Evolutionary conservation across 1,140 invertebrate species (phyloP), one percentile per base, ranked within the genome.

Genomic region (Drosophila pseudoobscura): DNA sequence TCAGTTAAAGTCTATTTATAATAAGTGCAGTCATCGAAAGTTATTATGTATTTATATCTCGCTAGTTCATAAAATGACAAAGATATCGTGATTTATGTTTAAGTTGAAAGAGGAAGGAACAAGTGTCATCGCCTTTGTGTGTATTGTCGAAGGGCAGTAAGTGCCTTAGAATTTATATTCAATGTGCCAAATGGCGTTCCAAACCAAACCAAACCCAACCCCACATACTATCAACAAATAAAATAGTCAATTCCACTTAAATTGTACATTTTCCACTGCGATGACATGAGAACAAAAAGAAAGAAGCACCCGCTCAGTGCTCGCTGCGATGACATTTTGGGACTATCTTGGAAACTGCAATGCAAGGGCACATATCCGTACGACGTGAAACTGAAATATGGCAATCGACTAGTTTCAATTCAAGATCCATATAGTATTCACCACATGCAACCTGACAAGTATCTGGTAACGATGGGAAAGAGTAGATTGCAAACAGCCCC

Each of bases 1-100:
- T 73, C 78, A 78, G 45, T 44, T 72, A 63, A 64, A 70, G 53
- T 29, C 35, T 76, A 20, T 20, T 20, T 20, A 63, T 47, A 35
- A 9, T 82, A 82, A 75, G 75, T 68, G 82, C 82, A 87, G 78
- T 64, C 62, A 63, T 76, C 57, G 11, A 68, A 82, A 73, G 57
- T 83, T 88, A 80, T 78, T 83, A 83, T 87, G 66, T 88, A 88
- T 83, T 83, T 83, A 83, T 83, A 78, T 88, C 79, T 88, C 83
- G 75, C 58, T 88, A 88, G 83, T 83, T 62, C 62, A 65, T 83
- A 79, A 39, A 39, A 76, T 79, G 71, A 83, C 71, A 88, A 88
- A 88, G 68, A 88, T 88, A 88, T 88, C 83, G 83, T 88, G 83
- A 88, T 88, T 62, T 88, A 88, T 47, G 60, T 70, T 64, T 88